Base-by-base conservation (phyloP, 1,140 invertebrate species). In the Saccostrea cuccullata region DNA sequence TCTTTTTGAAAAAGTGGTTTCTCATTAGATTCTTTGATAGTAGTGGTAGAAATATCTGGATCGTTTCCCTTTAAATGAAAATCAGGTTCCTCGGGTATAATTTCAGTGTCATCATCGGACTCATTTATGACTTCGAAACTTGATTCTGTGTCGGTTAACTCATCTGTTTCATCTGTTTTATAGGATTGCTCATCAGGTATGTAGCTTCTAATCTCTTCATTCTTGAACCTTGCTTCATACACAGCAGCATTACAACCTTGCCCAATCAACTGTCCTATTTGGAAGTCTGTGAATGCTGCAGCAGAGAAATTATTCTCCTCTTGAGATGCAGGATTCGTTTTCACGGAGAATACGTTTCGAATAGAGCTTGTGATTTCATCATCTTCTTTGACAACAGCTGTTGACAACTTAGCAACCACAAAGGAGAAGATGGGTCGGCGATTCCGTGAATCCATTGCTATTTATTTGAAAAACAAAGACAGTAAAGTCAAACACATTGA, bases 221-320 rank as follows among this genome's bases (percentile, higher is more conserved):
- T 84, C 40, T 84, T 90, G 12, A 90, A 85, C 40, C 95, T 95
- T 67, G 97, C 97, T 40, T 97, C 96, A 94, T 98, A 97, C 8
- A 98, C 97, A 58, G 97, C 97, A 67, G 97, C 97, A 91, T 97
- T 97, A 93, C 97, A 97, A 40, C 98, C 98, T 95, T 98, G 97
- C 12, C 96, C 97, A 90, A 98, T 97, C 0, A 96, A 94, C 36
- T 96, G 95, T 3, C 97, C 97, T 88, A 98, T 95, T 85, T 96
- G 95, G 87, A 98, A 96, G 92, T 97, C 95, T 36, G 96, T 94
- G 26, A 97, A 95, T n/a, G 89, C 26, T 30, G 70, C 70, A 77
- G 67, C 13, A 90, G 13, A 92, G 77, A 36, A 87, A 40, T 30
- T 88, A 87, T 64, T 85, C 83, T 20, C 26, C 2, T 87, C 55